Base-by-base conservation (phyloP, 2,888 invertebrate genomes). In the Drosophila histrio region DNA sequence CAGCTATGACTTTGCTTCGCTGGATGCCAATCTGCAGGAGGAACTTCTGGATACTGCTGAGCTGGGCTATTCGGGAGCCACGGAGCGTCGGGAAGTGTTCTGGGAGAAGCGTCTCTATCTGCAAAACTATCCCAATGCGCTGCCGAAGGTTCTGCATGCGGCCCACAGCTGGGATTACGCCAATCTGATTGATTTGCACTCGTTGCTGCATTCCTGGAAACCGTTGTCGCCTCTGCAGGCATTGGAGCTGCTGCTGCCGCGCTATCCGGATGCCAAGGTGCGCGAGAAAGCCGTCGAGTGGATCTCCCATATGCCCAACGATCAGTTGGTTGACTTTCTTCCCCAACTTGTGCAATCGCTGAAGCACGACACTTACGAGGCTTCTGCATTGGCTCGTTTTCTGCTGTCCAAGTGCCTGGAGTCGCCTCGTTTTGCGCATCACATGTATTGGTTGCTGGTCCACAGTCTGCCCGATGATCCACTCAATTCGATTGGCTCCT, bases 71-170 rank as follows among this genome's bases (percentile, higher is more conserved):
- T 82, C 89, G 79, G 91, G 90, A 21, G 89, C 90, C 36, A 87
- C 85, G n/a, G 92, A 92, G n/a, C 91, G 91, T 26, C 91, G 92
- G 3, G 92, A 95, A 93, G 95, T 97, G 49, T 93, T 99, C 84
- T 99, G 98, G 98, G 97, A 97, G 89, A 98, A 98, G 89, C 94
- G 98, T 1, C 96, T 97, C 90, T 98, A 98, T 91, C 92, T 99
- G 52, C 95, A 96, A 66, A 94, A 95, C 56, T 94, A 96, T 76
- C 96, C 98, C 0, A 94, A 96, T 86, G 98, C 98, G 0, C 90
- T 98, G 82, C 97, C 97, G 0, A 96, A 97, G 89, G 96, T 98
- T 7, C 92, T 97, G 62, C 93, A 96, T 74, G 96, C 97, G 0
- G 97, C 97, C 0, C 96, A 96, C 67, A 95, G 96, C 89, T 99